Evolutionary conservation across 1,140 invertebrate genomes (phyloP), one percentile per base, ranked within the genome.

Genomic region (Aethina tumida): DNA sequence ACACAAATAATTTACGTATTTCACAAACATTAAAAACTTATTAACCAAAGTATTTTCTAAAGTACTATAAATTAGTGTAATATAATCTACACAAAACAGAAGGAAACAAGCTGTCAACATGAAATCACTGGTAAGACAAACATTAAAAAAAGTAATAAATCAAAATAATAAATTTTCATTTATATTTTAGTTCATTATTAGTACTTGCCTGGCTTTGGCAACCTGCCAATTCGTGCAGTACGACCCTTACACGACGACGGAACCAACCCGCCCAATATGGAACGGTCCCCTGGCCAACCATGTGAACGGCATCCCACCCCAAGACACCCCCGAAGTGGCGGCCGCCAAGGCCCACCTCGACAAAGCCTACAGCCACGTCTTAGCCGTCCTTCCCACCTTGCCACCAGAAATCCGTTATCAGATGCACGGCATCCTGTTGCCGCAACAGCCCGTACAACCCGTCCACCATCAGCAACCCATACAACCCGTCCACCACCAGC

Each of bases 241-340:
- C 14, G 6, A 29, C 27, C 8, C 7, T 7, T 8, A 30, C 13
- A 14, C n/a, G 21, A 2, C 14, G 6, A 29, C 27, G 6, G 27
- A 15, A 30, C 34, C 34, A 22, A 9, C 41, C 2, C 35, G 20
- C 4, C 13, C 24, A n/a, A 40, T 31, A 26, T 48, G 45, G 45
- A 9, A 21, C 5, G 41, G 45, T 17, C 45, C 40, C 22, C 27
- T 41, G 3, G 39, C 43, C n/a, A 28, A 39, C 19, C 44, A 50
- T 21, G 16, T 37, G 4, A 30, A 18, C 2, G 47, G 43, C 3
- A 22, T 43, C 5, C 25, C 32, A 16, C 44, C 45, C 3, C 21
- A 43, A 17, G 47, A 50, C 18, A 50, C 47, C n/a, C 47, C 47
- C 6, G 47, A 50, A 47, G 47, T 50, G 4, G 37, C 39, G 9